Percentiles rank a stretch among this genome's conserved stretches.
Evolutionary conservation across 2,113 vertebrate species (phyloP).

Genomic region (Tragelaphus buxtoni): DNA sequence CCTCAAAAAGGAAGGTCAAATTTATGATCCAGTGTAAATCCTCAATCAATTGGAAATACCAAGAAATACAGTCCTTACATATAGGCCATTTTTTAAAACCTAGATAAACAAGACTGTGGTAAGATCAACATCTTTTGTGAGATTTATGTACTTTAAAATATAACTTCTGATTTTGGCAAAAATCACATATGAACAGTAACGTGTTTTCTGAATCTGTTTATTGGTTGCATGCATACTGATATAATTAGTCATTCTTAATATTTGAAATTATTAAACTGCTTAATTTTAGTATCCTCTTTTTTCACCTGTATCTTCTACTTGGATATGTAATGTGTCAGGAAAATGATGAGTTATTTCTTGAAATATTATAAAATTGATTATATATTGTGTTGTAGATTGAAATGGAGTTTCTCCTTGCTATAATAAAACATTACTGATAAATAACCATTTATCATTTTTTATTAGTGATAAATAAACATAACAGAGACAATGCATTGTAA

Average conservation of each 20-base stretch:
- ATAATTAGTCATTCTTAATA: neutral
- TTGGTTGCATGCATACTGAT: neutral
- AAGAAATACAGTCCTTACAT: neutral
- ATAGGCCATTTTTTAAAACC: neutral
- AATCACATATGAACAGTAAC: neutral
- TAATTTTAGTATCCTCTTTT: neutral
- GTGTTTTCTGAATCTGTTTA: neutral
- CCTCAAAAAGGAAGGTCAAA: conserved; percentile 11
- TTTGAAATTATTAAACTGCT: neutral
- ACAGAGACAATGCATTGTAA: neutral
- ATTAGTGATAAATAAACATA: neutral
- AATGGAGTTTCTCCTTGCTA: neutral
- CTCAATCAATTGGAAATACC: conserved; percentile 43
- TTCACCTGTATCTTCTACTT: neutral
- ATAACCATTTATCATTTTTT: neutral
- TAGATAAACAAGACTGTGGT: neutral
- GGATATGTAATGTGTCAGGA: neutral
- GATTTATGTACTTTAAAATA: neutral
- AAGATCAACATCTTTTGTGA: neutral
- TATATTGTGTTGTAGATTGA: neutral
- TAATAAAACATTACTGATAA: neutral
- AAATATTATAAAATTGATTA: neutral
- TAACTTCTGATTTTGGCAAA: neutral
- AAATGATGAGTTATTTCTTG: neutral
- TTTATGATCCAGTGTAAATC: conserved; percentile 38